phyloP scores from a whole-genome alignment of 1,140 invertebrate genomes.

The Eumeta japonica region DNA sequence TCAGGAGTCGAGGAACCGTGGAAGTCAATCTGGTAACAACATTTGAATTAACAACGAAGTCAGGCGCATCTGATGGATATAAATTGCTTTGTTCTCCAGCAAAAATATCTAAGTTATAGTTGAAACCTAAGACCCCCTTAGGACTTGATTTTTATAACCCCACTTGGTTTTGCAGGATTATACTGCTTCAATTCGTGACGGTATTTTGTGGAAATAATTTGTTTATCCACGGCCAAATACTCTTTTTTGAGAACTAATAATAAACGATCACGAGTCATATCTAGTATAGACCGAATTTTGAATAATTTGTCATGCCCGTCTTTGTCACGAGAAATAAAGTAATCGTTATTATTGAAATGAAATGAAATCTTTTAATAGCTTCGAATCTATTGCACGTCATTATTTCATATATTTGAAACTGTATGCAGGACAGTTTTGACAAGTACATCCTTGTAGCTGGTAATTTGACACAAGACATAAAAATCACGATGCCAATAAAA shows the following conservation, averaged over 20 bases:
- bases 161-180: slow-evolving; percentile 31
- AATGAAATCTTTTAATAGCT: slow-evolving; percentile 23
- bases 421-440: slow-evolving; percentile 17
- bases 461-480: slow-evolving; percentile 16
- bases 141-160: slow-evolving; percentile 26
- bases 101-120: slow-evolving; percentile 22
- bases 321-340: slow-evolving; percentile 2
- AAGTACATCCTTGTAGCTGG: slow-evolving; percentile 18
- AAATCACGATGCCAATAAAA: slow-evolving; percentile 20
- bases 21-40: slow-evolving; percentile 19
- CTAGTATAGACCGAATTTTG: slow-evolving; percentile 21
- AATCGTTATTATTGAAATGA: slow-evolving; percentile 22
- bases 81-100: slow-evolving; percentile 23
- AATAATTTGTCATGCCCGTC: slow-evolving; percentile 10
- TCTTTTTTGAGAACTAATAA: slow-evolving; percentile 23
- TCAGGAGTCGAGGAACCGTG: slow-evolving; percentile 19
- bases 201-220: slow-evolving; percentile 24
- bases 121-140: slow-evolving; percentile 19
- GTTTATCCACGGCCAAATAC: slow-evolving; percentile 28
- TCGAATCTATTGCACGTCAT: too few species aligned
- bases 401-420: slow-evolving; percentile 22
- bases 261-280: slow-evolving; percentile 15
- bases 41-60: slow-evolving; percentile 27
- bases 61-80: slow-evolving; percentile 12
- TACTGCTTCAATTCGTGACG: slow-evolving; percentile 17